These are phyloP conservation scores for Myotis findleyi DNA, from an alignment of 2,797 vertebrate species.

Conservation along the genomic window DNA sequence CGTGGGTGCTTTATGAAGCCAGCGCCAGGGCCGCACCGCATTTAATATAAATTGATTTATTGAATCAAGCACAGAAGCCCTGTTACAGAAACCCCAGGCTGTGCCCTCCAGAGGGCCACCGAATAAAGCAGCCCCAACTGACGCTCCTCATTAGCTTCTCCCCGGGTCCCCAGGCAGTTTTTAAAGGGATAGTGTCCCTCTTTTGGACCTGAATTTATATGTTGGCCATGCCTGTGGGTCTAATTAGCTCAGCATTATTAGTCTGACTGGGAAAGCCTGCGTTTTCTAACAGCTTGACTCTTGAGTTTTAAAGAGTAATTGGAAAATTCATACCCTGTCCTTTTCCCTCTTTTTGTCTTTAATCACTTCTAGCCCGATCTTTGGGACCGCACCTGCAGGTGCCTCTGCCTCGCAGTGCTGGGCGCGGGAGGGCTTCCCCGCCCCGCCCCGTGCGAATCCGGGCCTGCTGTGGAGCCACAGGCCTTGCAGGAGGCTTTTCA, in stretches of 20 bases:
- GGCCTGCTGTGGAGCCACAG: constrained; percentile 64
- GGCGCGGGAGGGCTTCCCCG: constrained; percentile 63
- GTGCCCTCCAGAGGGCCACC: constrained; percentile 83
- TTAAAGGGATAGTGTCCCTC: constrained; percentile 88
- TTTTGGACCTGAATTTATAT: constrained; percentile 85
- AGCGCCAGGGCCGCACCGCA: constrained; percentile 51
- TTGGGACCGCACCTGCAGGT: constrained; percentile 78
- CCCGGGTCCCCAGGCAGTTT: constrained; percentile 84
- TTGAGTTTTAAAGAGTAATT: constrained; percentile 85
- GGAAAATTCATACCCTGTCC: constrained; percentile 77
- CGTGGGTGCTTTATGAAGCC: constrained; percentile 80
- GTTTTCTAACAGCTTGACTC: constrained; percentile 86
- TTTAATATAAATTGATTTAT: constrained; percentile 89
- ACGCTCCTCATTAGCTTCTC: constrained; percentile 88
- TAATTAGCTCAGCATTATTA: constrained; percentile 87
- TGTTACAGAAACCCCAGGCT: constrained; percentile 85
- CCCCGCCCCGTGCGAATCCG: constrained; percentile 38
- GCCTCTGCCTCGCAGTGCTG: constrained; percentile 48
- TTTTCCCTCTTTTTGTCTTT: constrained; percentile 75
- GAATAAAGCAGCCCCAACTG: constrained; percentile 87
- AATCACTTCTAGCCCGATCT: constrained; percentile 82
- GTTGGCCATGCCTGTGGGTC: constrained; percentile 80
- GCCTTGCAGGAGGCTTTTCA: constrained; percentile 70
- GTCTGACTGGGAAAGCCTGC: constrained; percentile 84
- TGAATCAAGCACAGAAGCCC: constrained; percentile 85